Evolutionary conservation across 2,888 invertebrate genomes (phyloP), one percentile per base, ranked within the genome.

Genomic region (Odontomyia ornata): DNA sequence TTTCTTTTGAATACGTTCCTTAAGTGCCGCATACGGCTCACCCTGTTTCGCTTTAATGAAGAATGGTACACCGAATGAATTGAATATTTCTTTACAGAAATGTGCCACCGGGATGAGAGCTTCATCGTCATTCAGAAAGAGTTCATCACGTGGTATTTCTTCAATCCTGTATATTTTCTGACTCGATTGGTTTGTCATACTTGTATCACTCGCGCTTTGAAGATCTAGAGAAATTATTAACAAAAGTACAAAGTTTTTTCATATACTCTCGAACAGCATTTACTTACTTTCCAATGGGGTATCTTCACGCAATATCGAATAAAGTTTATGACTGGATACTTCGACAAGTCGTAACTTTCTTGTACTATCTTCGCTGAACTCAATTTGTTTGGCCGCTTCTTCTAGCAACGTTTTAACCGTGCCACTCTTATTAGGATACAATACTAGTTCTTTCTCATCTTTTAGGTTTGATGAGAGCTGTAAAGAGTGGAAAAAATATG

Each of bases 401-500:
- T 97, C 95, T 83, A 98, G 89, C 77, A 99, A 90, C 84, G 96
- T 95, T 75, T 92, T 91, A 15, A 98, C 96, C 75, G 93, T 94
- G 36, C 97, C 98, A 83, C 93, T 94, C 88, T 98, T 98, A 87
- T 97, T 97, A 57, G 98, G 98, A 90, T 98, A 99, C 82, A 99
- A 90, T 83, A 96, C 95, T 85, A 98, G 89, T 88, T 99, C 98
- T 86, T 96, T 95, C 88, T 97, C 95, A 87, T 97, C 97, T 88
- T 97, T 97, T 86, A 97, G 91, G 85, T 95, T 95, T 80, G 92
- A 91, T 80, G 95, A 95, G 81, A 98, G 91, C 91, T 91, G 87
- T n/a, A 86, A 84, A n/a, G 81, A 62, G 76, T 76, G 62, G 75
- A 11, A 27, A 47, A 30, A 30, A 43, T 43, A 46, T 25, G 43